These are phyloP conservation scores for Lepidostoma basale DNA, from an alignment of 1,140 invertebrate species.

Conservation along the genomic window DNA sequence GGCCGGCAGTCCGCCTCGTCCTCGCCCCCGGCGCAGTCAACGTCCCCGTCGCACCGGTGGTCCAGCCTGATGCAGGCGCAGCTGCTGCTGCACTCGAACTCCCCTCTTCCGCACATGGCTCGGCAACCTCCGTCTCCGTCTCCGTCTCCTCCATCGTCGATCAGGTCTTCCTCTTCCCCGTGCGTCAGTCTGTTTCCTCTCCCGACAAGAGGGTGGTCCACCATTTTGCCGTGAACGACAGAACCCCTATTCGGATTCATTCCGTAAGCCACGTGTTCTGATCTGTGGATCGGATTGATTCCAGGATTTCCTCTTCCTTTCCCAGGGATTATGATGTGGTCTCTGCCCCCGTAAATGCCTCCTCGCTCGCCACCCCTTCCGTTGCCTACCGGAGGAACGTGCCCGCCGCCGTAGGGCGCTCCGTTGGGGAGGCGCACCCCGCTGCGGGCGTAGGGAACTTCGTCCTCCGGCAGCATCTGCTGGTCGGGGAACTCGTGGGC, in stretches of 20 bases:
- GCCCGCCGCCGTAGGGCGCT: slow-evolving; percentile 34
- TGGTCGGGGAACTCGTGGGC: slow-evolving; percentile 15
- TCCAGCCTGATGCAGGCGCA: slow-evolving; percentile 67
- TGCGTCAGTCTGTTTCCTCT: slow-evolving; percentile 25
- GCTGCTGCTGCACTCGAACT: slow-evolving; percentile 63
- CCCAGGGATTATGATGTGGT: slow-evolving; percentile 30
- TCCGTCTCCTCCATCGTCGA: slow-evolving; percentile 50
- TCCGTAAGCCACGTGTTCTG: slow-evolving; percentile 45
- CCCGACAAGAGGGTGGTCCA: slow-evolving; percentile 26
- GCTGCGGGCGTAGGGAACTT: slow-evolving; percentile 20
- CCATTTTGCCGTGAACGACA: slow-evolving; percentile 38
- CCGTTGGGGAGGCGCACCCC: slow-evolving; percentile 26
- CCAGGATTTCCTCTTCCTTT: slow-evolving; percentile 33
- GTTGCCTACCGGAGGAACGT: slow-evolving; percentile 34
- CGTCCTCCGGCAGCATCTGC: slow-evolving; percentile 33
- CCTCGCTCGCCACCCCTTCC: slow-evolving; percentile 23
- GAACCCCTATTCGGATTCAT: slow-evolving; percentile 34
- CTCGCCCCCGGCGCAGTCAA: slow-evolving; percentile 69
- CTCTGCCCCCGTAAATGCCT: slow-evolving; percentile 34
- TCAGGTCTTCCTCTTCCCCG: slow-evolving; percentile 42
- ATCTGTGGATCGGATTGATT: slow-evolving; percentile 41
- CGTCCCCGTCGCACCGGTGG: slow-evolving; percentile 66
- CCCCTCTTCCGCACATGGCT: slow-evolving; percentile 55
- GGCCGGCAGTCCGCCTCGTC: slow-evolving; percentile 70
- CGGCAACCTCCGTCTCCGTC: slow-evolving; percentile 52